Conservation (phyloP, 2,888 invertebrate genomes). For the Dryocosmus kuriphilus region DNA sequence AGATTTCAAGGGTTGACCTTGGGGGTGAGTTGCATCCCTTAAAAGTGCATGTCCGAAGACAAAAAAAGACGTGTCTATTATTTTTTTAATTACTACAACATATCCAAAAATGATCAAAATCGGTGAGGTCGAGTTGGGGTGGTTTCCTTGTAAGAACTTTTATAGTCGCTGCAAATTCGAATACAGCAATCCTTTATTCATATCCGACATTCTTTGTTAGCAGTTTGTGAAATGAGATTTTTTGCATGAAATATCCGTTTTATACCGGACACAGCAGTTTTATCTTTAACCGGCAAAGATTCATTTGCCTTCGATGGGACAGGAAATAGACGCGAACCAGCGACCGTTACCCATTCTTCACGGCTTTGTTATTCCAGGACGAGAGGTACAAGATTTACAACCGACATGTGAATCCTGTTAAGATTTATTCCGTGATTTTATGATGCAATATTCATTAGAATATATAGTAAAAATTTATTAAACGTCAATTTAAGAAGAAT, state of each 20-base stretch:
- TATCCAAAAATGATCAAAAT: no score
- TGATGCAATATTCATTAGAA: neutral
- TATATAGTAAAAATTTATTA: neutral
- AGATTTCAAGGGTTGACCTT: no score
- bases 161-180: neutral
- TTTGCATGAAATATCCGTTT: neutral
- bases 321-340: neutral
- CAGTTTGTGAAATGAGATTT: slow-evolving; percentile 23
- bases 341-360: neutral
- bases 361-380: neutral
- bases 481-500: neutral
- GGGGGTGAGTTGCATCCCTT: no score
- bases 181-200: neutral
- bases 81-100: no score
- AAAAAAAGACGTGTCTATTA: no score
- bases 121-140: no score
- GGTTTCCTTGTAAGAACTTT: no score
- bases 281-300: neutral
- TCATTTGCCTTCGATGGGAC: neutral
- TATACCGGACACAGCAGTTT: neutral
- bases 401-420: neutral
- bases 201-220: neutral
- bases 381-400: neutral
- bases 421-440: neutral
- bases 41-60: no score